Base-by-base conservation (phyloP, 2,113 vertebrate genomes). In the Aptenodytes forsteri region DNA sequence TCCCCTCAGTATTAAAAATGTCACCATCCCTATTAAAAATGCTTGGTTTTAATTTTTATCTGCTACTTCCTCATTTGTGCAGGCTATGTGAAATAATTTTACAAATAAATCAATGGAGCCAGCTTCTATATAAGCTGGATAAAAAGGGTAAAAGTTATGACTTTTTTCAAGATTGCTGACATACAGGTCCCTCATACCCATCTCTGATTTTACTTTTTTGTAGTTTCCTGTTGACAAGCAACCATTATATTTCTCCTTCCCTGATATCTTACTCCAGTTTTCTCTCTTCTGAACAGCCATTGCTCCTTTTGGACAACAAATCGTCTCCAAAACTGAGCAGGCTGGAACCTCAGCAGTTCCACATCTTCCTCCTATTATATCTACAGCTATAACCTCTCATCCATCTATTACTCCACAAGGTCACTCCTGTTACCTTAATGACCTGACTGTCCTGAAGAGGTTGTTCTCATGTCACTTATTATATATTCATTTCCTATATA, bases 91-190 rank as follows among this genome's bases (percentile, higher is more conserved):
- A 86, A 91, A 79, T 30, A 47, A 54, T 54, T 79, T 93, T 71
- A 32, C 9, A 75, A 89, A 49, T 30, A 89, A 49, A 67, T 27
- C 13, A 49, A 7, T 21, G 52, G 10, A 86, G 2, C 0, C 8
- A 58, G 8, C 10, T 72, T 90, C 13, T 36, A 8, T 42, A 30
- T 22, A 46, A 67, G 3, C 15, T 64, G 25, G 5, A 22, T n/a
- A 19, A 46, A 67, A 83, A 87, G 3, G 10, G 27, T 61, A 34
- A 49, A 84, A 65, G 1, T 44, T 32, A 16, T 0, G 0, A 4
- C 47, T 40, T 66, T 44, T 84, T 38, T 18, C 18, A 83, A 56
- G 46, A 42, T 61, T 76, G 22, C 14, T 78, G 13, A 34, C 16
- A 20, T 54, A 44, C 1, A 52, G 30, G 36, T 66, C 79, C 5